Conservation (phyloP, 2,797 vertebrate species). For the Paedocypris micromegethes region DNA sequence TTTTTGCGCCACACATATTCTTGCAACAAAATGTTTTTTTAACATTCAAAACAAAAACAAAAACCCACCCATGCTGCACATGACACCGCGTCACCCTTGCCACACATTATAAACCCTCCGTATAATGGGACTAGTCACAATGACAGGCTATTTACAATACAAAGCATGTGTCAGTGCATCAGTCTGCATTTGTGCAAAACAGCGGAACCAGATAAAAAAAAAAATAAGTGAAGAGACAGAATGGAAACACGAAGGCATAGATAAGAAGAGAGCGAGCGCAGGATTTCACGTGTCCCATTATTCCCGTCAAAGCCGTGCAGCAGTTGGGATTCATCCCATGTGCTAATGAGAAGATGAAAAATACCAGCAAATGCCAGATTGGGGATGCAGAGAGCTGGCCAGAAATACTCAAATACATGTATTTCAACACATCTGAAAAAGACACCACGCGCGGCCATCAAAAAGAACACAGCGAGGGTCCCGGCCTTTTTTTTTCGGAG, state of each 20-base stretch:
- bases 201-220: not conserved
- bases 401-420: not conserved
- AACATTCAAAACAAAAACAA: too few relatives aligned
- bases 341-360: conserved; percentile 22
- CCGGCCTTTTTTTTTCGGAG: too few relatives aligned
- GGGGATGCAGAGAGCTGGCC: not conserved
- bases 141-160: too few relatives aligned
- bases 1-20: too few relatives aligned
- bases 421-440: not conserved
- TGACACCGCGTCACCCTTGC: too few relatives aligned
- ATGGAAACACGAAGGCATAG: not conserved
- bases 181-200: not conserved
- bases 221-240: conserved; percentile 4
- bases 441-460: too few relatives aligned
- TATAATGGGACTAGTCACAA: too few relatives aligned
- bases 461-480: too few relatives aligned
- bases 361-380: conserved; percentile 17
- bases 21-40: too few relatives aligned
- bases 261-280: not conserved
- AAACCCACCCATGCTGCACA: too few relatives aligned
- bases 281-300: conserved; percentile 4
- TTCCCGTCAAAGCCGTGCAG: conserved; percentile 10
- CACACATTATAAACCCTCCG: too few relatives aligned
- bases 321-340: conserved; percentile 10
- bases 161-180: not conserved